A percentile compares a stretch with the other conserved stretches of the same genome.
phyloP scores from a whole-genome alignment of 2,797 vertebrate species.

The Silurus aristotelis region DNA sequence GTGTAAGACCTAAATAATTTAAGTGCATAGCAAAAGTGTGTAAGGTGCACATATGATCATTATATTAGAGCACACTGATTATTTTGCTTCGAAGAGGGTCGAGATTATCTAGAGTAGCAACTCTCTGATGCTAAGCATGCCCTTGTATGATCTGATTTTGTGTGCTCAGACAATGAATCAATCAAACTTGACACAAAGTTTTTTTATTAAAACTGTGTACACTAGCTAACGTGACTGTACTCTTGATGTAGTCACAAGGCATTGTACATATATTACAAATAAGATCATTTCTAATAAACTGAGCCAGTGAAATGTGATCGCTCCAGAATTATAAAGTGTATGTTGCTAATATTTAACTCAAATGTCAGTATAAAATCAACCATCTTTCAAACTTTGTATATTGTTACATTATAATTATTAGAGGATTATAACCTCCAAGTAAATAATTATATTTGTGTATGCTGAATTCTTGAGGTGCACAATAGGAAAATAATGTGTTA shows the following conservation, averaged over 20 bases:
- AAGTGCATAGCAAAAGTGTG: background rate
- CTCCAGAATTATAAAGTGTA: background rate
- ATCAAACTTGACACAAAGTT: too few relatives aligned
- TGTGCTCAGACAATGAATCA: too few relatives aligned
- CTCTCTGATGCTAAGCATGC: too few relatives aligned
- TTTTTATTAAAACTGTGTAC: background rate
- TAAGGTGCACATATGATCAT: too few relatives aligned
- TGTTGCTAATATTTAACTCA: background rate
- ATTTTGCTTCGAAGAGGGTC: too few relatives aligned
- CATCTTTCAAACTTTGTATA: background rate
- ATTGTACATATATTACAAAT: background rate
- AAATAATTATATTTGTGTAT: background rate
- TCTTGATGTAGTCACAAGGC: background rate
- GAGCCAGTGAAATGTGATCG: background rate
- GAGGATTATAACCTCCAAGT: background rate
- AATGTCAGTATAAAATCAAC: background rate
- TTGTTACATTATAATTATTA: background rate
- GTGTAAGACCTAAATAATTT: background rate
- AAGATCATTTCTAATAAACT: background rate
- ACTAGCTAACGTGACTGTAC: background rate
- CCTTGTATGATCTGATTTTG: too few relatives aligned
- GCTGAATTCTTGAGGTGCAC: too few relatives aligned
- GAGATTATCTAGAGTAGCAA: too few relatives aligned
- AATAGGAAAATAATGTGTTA: background rate
- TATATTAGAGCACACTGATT: background rate